Evolutionary conservation across 1,140 invertebrate species (phyloP).

Genomic region (Lepidurus couesii): DNA sequence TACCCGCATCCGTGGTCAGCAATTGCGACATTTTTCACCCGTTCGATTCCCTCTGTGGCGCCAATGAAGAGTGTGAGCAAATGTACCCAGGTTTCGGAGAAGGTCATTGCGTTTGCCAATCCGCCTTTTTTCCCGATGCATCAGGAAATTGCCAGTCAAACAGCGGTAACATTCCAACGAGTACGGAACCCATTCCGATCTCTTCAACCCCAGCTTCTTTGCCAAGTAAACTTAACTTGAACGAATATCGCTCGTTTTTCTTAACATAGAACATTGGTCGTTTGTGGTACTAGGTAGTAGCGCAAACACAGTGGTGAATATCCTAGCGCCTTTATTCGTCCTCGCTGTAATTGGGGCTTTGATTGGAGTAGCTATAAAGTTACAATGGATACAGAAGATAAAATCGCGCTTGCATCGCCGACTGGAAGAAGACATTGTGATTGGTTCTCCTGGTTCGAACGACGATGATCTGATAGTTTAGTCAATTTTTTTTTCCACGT

Average conservation of each 20-base stretch:
- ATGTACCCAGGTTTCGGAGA: neutral
- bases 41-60: neutral
- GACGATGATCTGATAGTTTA: conserved; percentile 8
- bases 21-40: conserved; percentile 5
- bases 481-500: neutral
- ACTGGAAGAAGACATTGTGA: neutral
- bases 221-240: neutral
- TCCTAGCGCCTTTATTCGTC: neutral
- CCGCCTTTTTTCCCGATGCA: neutral
- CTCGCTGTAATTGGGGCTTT: neutral
- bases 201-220: neutral
- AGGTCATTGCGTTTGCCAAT: neutral
- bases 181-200: neutral
- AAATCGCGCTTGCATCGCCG: neutral
- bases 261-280: neutral
- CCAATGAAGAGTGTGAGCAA: neutral
- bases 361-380: neutral
- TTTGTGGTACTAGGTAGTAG: neutral
- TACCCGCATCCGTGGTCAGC: neutral
- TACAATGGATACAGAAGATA: neutral
- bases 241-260: too few relatives aligned
- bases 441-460: neutral
- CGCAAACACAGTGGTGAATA: neutral
- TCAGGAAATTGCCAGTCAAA: neutral
- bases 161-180: neutral